Evolutionary conservation across 2,113 vertebrate species (phyloP), one percentile per base, ranked within the genome.

Genomic region (Hipposideros armiger): DNA sequence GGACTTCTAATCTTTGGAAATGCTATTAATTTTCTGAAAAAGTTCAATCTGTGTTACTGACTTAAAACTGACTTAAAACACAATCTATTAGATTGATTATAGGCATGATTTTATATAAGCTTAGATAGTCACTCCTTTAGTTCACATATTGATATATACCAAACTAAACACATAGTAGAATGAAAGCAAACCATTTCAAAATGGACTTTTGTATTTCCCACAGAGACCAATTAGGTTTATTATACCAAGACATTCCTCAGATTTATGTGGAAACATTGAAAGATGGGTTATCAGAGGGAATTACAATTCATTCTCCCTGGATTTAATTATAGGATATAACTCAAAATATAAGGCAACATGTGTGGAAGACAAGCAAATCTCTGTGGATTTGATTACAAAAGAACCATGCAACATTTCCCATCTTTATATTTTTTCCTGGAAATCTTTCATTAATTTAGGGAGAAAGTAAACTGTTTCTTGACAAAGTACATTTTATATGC

Each of bases 211-310:
- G 42, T 95, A 87, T 96, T 97, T 97, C 97, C 97, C 97, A 97
- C 83, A 94, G 97, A 97, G 93, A 96, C 96, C 97, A 98, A 98
- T 97, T 98, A 98, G 62, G 50, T 97, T 95, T 94, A 95, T 94
- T 84, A 96, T 87, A 95, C 36, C 73, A 97, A 94, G 70, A 95
- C 54, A 94, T 91, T 74, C 85, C 90, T 67, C 15, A 67, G 94
- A 90, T 87, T 84, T 95, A 95, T 93, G n/a, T 97, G 88, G 45
- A 97, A 97, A 95, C 52, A 66, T 85, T 76, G 91, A 96, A 97
- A 95, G 84, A 96, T 94, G 69, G 66, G 86, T 97, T 95, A 97
- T 97, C 84, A 85, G 86, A 90, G 50, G 83, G 93, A 97, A 96
- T 93, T 96, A 90, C 47, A 96, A 85, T 88, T 87, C 52, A 95